These are phyloP conservation scores for Coilia nasus DNA, from an alignment of 2,797 vertebrate species.

Conservation along the genomic window DNA sequence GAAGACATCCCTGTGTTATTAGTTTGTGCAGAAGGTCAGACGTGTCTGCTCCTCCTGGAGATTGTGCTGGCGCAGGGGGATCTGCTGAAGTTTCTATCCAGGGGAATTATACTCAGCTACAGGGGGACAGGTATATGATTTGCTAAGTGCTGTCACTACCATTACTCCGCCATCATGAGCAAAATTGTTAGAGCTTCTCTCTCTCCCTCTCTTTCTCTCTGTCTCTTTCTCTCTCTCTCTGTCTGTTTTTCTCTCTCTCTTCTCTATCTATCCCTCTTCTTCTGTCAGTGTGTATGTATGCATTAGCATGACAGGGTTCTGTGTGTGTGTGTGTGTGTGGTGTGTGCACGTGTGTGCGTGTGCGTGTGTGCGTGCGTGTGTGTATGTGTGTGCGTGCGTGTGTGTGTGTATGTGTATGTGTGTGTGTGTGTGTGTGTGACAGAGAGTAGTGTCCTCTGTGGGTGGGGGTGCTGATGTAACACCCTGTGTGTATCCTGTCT, in stretches of 20 bases:
- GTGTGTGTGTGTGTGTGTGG: neutral
- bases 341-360: neutral
- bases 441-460: neutral
- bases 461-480: conserved; percentile 11
- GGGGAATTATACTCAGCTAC: neutral
- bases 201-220: neutral
- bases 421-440: neutral
- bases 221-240: neutral
- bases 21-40: no score
- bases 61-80: neutral
- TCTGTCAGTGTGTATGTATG: neutral
- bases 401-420: neutral
- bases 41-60: no score
- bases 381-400: neutral
- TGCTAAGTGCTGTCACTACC: neutral
- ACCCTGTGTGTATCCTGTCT: conserved; percentile 32
- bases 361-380: neutral
- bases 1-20: no score
- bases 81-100: neutral
- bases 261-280: neutral
- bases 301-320: neutral
- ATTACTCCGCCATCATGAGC: neutral
- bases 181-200: neutral
- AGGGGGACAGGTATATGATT: neutral
- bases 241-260: neutral